Conservation (phyloP, 2,797 vertebrate species). For the Rallus crepitans region DNA sequence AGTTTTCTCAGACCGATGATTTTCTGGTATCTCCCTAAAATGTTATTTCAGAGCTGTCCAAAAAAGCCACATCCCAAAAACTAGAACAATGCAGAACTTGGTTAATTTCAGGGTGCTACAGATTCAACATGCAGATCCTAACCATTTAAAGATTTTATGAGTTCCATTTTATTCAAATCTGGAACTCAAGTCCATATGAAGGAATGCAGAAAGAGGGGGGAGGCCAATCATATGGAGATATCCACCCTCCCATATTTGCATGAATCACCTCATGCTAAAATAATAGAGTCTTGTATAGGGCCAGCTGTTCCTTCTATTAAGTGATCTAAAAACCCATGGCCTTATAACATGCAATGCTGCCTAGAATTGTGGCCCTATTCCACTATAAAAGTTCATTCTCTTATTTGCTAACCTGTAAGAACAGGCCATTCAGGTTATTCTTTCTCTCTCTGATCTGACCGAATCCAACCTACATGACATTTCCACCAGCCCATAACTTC, state of each 20-base stretch:
- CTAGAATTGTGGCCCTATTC: not conserved
- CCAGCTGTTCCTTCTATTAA: slow-evolving; percentile 39
- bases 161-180: not conserved
- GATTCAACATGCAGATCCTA: not conserved
- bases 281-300: not conserved
- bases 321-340: not conserved
- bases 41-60: not conserved
- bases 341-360: not conserved
- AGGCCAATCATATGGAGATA: not conserved
- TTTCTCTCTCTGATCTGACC: not conserved
- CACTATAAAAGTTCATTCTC: not conserved
- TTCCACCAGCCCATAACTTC: not conserved
- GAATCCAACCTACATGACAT: not conserved
- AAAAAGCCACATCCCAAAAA: not conserved
- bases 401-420: slow-evolving; percentile 9
- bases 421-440: not conserved
- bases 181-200: not conserved
- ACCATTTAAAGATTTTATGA: not conserved
- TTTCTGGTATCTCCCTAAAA: slow-evolving; percentile 47
- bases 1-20: slow-evolving; percentile 21
- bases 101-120: not conserved
- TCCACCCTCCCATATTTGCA: not conserved
- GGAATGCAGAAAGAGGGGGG: not conserved
- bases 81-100: not conserved
- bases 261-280: not conserved